A percentile compares a stretch with the other conserved stretches of the same genome.
Evolutionary conservation across 2,797 vertebrate species (phyloP).

Genomic region (Etheostoma perlongum): DNA sequence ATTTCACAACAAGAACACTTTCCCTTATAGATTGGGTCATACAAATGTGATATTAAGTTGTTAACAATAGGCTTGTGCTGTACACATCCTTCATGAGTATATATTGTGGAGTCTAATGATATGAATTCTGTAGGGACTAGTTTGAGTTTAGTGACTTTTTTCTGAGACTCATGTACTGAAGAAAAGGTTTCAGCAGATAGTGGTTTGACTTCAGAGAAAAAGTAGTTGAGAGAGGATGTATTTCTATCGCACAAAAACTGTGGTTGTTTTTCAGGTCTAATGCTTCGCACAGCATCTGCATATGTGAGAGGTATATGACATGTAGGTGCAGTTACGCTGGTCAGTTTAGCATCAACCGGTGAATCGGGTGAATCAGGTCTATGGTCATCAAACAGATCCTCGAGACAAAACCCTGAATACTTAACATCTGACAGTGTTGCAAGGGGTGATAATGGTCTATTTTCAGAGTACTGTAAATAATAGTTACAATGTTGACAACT

Average conservation of each 20-base stretch:
- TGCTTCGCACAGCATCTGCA: not conserved
- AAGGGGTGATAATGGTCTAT: not conserved
- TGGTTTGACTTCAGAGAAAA: not conserved
- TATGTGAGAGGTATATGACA: not conserved
- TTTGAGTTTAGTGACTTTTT: not conserved
- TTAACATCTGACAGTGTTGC: conserved; percentile 34
- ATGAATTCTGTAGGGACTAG: not conserved
- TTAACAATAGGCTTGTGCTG: not conserved
- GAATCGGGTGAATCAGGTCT: conserved; percentile 28
- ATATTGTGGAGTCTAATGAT: not conserved
- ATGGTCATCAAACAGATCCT: conserved; percentile 11
- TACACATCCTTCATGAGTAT: not conserved
- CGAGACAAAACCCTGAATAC: not conserved
- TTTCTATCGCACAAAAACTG: not conserved
- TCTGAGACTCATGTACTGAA: not conserved
- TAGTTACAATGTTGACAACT: not conserved
- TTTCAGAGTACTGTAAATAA: not conserved
- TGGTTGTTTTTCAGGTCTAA: not conserved
- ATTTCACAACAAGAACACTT: conserved; percentile 10
- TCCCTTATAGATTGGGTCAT: conserved; percentile 61
- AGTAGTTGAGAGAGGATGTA: too few relatives aligned
- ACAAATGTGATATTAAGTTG: conserved; percentile 53
- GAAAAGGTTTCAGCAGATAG: not conserved
- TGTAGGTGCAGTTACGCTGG: not conserved
- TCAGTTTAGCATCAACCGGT: not conserved